Evolutionary conservation across 2,113 vertebrate species (phyloP).

Genomic region (Chloropsis hardwickii): DNA sequence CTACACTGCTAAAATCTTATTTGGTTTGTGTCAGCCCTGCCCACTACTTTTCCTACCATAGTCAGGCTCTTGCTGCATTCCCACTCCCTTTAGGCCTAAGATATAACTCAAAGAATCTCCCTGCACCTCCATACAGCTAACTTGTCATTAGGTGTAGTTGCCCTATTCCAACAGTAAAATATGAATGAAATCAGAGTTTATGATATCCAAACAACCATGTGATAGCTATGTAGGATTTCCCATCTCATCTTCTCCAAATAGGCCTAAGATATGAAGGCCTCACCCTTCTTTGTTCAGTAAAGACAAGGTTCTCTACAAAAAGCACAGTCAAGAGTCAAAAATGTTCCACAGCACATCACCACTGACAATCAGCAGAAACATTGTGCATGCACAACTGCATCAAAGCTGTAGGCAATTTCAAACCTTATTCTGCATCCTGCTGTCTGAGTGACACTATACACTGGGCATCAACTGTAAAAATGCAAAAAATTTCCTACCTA

Average conservation of each 20-base stretch:
- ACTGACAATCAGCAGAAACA: background rate
- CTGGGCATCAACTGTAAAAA: background rate
- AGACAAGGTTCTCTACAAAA: background rate
- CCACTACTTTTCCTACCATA: background rate
- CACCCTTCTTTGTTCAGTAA: background rate
- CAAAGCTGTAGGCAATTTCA: background rate
- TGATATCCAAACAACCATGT: background rate
- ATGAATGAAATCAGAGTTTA: background rate
- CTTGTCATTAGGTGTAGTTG: background rate
- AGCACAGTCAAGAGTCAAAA: background rate
- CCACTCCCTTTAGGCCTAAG: background rate
- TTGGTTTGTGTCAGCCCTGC: background rate
- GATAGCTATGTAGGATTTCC: background rate
- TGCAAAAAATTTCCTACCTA: rapidly evolving
- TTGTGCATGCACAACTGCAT: rapidly evolving
- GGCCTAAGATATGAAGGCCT: background rate
- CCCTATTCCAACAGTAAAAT: background rate
- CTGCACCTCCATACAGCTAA: background rate
- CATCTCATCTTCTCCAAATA: rapidly evolving
- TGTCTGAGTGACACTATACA: rapidly evolving
- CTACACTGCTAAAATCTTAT: background rate
- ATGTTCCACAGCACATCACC: background rate
- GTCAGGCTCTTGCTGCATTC: background rate
- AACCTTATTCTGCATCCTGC: background rate
- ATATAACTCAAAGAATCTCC: background rate